These are phyloP conservation scores for Brachypteracias leptosomus DNA, from an alignment of 2,113 vertebrate genomes.

Conservation along the genomic window DNA sequence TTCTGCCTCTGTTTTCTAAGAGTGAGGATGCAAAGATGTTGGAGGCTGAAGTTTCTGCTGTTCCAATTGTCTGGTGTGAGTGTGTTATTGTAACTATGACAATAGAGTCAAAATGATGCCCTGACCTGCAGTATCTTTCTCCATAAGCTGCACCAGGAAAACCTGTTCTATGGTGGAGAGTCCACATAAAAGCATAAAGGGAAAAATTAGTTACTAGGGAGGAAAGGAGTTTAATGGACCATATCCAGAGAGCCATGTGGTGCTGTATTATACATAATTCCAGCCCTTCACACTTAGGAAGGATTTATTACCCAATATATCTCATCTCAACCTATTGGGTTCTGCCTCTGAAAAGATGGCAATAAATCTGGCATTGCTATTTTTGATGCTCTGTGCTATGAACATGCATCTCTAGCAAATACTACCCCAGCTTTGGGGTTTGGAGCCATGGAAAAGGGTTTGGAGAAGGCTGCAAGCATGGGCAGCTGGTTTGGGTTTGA, in stretches of 20 bases:
- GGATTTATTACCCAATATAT: not conserved
- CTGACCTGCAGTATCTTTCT: not conserved
- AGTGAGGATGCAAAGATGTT: not conserved
- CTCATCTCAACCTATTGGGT: not conserved
- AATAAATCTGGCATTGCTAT: not conserved
- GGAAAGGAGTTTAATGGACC: not conserved
- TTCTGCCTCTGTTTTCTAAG: not conserved
- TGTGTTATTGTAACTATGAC: too few relatives aligned
- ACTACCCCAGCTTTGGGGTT: not conserved
- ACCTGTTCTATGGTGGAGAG: not conserved
- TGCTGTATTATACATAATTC: not conserved
- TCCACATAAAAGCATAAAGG: not conserved
- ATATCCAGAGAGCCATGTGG: not conserved
- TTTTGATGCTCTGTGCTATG: not conserved
- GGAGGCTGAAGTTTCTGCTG: not conserved
- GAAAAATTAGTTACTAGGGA: not conserved
- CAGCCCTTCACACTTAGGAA: not conserved
- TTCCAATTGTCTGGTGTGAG: not conserved
- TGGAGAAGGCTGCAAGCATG: not conserved
- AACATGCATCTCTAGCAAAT: not conserved
- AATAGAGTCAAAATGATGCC: not conserved
- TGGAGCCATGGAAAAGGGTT: not conserved
- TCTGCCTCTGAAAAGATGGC: not conserved
- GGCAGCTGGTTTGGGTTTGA: not conserved
- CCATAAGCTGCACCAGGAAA: not conserved